Percentiles rank a stretch among this genome's conserved stretches.
These are phyloP conservation scores for Callionymus lyra DNA, from an alignment of 2,113 vertebrate species.

Conservation along the genomic window DNA sequence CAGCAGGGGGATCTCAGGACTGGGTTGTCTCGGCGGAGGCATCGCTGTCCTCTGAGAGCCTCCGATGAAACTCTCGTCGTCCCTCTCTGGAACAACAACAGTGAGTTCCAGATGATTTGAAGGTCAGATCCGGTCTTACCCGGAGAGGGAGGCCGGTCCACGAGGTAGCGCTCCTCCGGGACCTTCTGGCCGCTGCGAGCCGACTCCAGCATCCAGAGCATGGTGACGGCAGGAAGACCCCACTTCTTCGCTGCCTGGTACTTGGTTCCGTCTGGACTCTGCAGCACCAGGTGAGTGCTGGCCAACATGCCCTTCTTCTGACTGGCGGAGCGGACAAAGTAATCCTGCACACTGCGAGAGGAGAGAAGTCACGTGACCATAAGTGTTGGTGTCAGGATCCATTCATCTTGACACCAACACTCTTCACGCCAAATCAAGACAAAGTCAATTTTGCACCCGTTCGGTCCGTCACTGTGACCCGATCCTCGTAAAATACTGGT, in stretches of 20 bases:
- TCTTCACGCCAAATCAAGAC: too few species aligned
- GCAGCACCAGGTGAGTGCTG: slow-evolving; percentile 85
- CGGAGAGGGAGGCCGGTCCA: slow-evolving; percentile 68
- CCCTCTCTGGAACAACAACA: slow-evolving; percentile 46
- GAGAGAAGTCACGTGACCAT: neutral
- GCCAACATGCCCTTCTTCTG: slow-evolving; percentile 86
- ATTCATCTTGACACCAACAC: too few species aligned
- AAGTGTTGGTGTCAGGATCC: too few species aligned
- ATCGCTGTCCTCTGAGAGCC: slow-evolving; percentile 56
- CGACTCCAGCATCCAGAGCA: slow-evolving; percentile 82
- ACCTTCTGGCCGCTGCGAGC: slow-evolving; percentile 73
- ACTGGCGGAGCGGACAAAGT: slow-evolving; percentile 85
- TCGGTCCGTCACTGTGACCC: too few species aligned
- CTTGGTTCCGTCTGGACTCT: slow-evolving; percentile 82
- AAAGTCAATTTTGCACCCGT: too few species aligned
- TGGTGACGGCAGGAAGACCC: slow-evolving; percentile 82
- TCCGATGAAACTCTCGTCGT: slow-evolving; percentile 64
- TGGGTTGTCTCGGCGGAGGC: slow-evolving; percentile 18
- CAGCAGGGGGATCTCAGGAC: slow-evolving; percentile 51
- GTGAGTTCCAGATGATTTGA: too few species aligned
- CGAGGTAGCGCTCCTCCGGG: slow-evolving; percentile 73
- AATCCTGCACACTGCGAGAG: slow-evolving; percentile 83
- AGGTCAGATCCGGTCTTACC: slow-evolving; percentile 54
- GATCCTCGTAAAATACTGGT: too few species aligned
- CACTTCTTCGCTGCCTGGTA: slow-evolving; percentile 92